A percentile compares a stretch with the other conserved stretches of the same genome.
Evolutionary conservation across 2,797 vertebrate genomes (phyloP).

Genomic region (Pangasius mekongensis): DNA sequence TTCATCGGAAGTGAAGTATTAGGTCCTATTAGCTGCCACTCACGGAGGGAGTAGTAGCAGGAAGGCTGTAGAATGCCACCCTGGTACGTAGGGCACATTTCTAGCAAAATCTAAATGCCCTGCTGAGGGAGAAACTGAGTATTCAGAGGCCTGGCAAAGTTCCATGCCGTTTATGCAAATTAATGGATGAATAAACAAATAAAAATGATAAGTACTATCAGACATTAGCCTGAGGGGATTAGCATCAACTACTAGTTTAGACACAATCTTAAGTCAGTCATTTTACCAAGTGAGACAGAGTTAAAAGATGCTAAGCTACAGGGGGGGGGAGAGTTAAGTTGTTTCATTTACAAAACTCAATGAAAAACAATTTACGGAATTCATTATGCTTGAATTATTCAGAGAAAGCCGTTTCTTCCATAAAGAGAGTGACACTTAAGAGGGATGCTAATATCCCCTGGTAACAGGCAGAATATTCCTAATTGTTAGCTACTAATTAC

Average conservation of each 20-base stretch:
- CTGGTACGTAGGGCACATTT: constrained; percentile 29
- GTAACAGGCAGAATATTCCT: constrained; percentile 46
- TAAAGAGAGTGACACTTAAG: constrained; percentile 49
- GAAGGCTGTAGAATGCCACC: constrained; percentile 1
- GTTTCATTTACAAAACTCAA: constrained; percentile 75
- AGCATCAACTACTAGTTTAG: constrained; percentile 77
- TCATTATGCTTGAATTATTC: constrained; percentile 59
- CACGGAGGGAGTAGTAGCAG: constrained; percentile 34
- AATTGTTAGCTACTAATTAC: constrained; percentile 57
- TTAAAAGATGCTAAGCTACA: constrained; percentile 72
- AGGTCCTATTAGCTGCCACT: constrained; percentile 47
- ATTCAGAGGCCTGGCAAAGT: constrained; percentile 67
- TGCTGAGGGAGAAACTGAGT: constrained; percentile 68
- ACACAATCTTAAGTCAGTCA: constrained; percentile 77
- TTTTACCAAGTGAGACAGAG: constrained; percentile 72
- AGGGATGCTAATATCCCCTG: constrained; percentile 47
- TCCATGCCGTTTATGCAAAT: constrained; percentile 74
- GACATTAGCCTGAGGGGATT: constrained; percentile 74
- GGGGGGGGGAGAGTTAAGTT: constrained; percentile 74
- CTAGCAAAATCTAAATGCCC: constrained; percentile 32
- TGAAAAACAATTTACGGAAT: constrained; percentile 70
- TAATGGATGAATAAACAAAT: constrained; percentile 79
- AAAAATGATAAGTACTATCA: constrained; percentile 73
- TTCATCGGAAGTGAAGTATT: constrained; percentile 32
- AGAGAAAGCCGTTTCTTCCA: constrained; percentile 57